Conservation (phyloP, 2,888 invertebrate genomes). For the Euproctis similis region DNA sequence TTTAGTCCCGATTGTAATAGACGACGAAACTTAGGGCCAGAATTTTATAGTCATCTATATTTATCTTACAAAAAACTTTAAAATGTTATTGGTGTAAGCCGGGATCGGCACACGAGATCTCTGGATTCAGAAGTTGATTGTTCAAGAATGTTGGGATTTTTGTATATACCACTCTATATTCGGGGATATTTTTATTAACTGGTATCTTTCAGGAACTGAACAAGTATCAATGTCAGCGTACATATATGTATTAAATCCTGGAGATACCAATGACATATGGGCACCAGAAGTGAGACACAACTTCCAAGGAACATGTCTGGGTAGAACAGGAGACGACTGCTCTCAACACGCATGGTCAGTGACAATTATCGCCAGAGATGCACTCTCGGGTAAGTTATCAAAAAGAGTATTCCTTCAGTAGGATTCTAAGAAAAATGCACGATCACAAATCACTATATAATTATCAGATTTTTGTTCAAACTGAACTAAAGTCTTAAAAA, state of each 20-base stretch:
- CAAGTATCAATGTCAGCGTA: constrained; percentile 56
- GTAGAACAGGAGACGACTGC: constrained; percentile 74
- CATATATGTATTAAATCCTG: constrained; percentile 49
- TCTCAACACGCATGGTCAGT: constrained; percentile 81
- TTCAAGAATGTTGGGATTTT: too few relatives aligned
- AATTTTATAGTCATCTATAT: too few relatives aligned
- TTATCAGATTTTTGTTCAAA: neutral
- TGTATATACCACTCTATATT: too few relatives aligned
- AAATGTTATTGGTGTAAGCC: too few relatives aligned
- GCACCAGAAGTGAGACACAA: constrained; percentile 77
- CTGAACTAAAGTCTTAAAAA: neutral
- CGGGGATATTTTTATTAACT: too few relatives aligned
- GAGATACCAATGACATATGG: constrained; percentile 56
- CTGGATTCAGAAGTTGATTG: too few relatives aligned
- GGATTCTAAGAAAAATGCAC: too few relatives aligned
- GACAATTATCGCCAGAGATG: constrained; percentile 80
- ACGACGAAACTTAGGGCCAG: too few relatives aligned
- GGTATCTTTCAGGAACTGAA: constrained; percentile 58
- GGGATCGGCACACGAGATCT: too few relatives aligned
- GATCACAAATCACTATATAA: neutral
- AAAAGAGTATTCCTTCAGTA: neutral
- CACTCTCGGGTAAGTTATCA: constrained; percentile 69
- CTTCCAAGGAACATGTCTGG: constrained; percentile 79
- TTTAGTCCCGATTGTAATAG: too few relatives aligned
- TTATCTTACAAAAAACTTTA: too few relatives aligned